Conservation (phyloP, 2,888 invertebrate genomes). For the Cryptophagus acutangulus region DNA sequence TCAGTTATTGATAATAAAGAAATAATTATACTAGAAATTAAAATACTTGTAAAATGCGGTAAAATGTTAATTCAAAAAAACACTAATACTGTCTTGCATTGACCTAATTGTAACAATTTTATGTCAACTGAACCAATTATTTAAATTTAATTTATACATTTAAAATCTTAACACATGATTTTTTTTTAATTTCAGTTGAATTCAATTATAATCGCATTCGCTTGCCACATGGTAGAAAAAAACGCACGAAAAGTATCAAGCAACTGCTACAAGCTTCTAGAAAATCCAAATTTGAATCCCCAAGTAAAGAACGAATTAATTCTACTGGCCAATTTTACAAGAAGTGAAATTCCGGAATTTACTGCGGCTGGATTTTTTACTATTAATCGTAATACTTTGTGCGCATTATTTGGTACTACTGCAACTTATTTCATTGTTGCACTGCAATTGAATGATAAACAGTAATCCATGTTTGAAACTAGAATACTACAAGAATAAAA, state of each 20-base stretch:
- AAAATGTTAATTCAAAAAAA: too few relatives aligned
- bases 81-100: too few relatives aligned
- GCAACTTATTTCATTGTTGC: slow-evolving; percentile 10
- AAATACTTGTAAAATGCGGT: too few relatives aligned
- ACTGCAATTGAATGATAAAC: slow-evolving; percentile 7
- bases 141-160: too few relatives aligned
- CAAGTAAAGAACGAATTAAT: slow-evolving; percentile 4
- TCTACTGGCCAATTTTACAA: slow-evolving; percentile 5
- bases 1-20: too few relatives aligned
- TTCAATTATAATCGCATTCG: slow-evolving; percentile 3
- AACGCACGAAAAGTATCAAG: neutral
- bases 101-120: too few relatives aligned
- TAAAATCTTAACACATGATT: too few relatives aligned
- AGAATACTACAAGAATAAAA: too few relatives aligned
- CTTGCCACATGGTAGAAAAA: neutral
- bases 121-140: too few relatives aligned
- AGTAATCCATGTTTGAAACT: neutral
- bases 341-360: neutral
- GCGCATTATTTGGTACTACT: slow-evolving; percentile 1
- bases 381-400: slow-evolving; percentile 3
- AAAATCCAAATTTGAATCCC: neutral
- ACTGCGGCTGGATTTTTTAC: slow-evolving; percentile 9
- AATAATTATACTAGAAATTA: too few relatives aligned
- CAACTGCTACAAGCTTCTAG: slow-evolving; percentile 1
- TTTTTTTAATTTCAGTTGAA: slow-evolving; percentile 5